These are phyloP conservation scores for Ceratothoa steindachneri DNA, from an alignment of 2,888 invertebrate genomes.

Conservation along the genomic window DNA sequence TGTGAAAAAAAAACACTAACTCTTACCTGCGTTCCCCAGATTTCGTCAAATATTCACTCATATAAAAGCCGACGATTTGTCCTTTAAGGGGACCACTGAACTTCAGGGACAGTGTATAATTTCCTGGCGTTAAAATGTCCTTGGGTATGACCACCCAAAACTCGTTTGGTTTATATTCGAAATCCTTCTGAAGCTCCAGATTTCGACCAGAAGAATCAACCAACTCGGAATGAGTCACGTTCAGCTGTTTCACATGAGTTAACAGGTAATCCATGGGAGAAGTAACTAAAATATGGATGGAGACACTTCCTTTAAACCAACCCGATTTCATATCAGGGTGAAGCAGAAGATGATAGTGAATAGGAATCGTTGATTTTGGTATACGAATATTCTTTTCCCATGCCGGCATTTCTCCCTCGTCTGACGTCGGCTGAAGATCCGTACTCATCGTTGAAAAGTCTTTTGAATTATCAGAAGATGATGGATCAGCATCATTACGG, in stretches of 20 bases:
- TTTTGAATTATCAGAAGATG: not conserved
- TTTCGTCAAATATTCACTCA: constrained; percentile 59
- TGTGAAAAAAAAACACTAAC: too few relatives aligned
- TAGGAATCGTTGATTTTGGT: constrained; percentile 61
- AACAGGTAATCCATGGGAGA: constrained; percentile 53
- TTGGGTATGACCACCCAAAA: constrained; percentile 54
- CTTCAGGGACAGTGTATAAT: constrained; percentile 60
- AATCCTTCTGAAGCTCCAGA: constrained; percentile 49
- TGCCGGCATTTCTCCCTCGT: constrained; percentile 18
- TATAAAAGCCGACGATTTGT: constrained; percentile 70
- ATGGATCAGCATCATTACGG: not conserved
- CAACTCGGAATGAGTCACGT: constrained; percentile 54
- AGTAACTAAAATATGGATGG: constrained; percentile 51
- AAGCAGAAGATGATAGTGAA: constrained; percentile 65
- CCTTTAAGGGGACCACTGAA: constrained; percentile 64
- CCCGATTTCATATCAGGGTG: constrained; percentile 63
- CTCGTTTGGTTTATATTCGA: constrained; percentile 53
- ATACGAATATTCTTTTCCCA: constrained; percentile 58
- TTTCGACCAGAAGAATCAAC: not conserved
- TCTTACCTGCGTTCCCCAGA: constrained; percentile 39
- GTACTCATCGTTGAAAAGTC: not conserved
- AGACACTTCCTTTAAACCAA: constrained; percentile 60
- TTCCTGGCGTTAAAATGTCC: constrained; percentile 49
- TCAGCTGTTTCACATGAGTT: constrained; percentile 63
- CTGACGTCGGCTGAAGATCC: not conserved